Evolutionary conservation across 2,888 invertebrate genomes (phyloP).

Genomic region (Siphlonurus alternatus): DNA sequence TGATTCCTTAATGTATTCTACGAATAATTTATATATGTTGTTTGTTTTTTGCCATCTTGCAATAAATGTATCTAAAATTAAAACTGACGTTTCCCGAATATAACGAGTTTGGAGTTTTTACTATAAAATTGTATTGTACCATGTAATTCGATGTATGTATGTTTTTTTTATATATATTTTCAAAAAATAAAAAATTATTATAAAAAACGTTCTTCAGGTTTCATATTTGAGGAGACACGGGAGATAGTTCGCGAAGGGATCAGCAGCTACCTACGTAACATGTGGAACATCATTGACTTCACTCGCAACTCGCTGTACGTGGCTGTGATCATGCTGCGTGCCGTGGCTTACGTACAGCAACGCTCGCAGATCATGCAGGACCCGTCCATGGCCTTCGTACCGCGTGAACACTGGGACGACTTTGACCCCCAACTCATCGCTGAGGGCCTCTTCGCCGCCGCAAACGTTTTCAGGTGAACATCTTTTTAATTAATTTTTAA

Average conservation of each 20-base stretch:
- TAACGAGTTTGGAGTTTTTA: too few species aligned
- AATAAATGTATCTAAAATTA: too few species aligned
- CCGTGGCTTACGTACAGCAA: constrained; percentile 62
- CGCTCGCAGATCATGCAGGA: constrained; percentile 46
- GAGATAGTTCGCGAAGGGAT: constrained; percentile 83
- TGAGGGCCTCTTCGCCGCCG: constrained; percentile 85
- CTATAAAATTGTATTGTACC: too few species aligned
- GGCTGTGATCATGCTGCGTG: constrained; percentile 45
- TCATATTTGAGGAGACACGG: constrained; percentile 83
- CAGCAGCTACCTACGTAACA: constrained; percentile 66
- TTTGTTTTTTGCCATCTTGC: too few species aligned
- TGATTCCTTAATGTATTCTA: too few species aligned
- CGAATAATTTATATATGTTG: too few species aligned
- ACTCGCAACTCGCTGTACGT: constrained; percentile 76
- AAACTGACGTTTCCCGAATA: too few species aligned
- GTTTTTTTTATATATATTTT: too few species aligned
- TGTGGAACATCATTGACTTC: constrained; percentile 97
- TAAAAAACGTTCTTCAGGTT: constrained; percentile 34
- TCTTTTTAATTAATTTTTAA: background rate
- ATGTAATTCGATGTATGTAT: too few species aligned
- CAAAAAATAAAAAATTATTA: background rate
- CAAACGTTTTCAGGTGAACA: constrained; percentile 69
- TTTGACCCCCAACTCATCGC: constrained; percentile 89
- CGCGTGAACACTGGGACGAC: constrained; percentile 76
- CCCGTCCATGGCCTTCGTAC: constrained; percentile 51